Evolutionary conservation across 2,888 invertebrate species (phyloP), one percentile per base, ranked within the genome.

Genomic region (Eupithecia subumbrata): DNA sequence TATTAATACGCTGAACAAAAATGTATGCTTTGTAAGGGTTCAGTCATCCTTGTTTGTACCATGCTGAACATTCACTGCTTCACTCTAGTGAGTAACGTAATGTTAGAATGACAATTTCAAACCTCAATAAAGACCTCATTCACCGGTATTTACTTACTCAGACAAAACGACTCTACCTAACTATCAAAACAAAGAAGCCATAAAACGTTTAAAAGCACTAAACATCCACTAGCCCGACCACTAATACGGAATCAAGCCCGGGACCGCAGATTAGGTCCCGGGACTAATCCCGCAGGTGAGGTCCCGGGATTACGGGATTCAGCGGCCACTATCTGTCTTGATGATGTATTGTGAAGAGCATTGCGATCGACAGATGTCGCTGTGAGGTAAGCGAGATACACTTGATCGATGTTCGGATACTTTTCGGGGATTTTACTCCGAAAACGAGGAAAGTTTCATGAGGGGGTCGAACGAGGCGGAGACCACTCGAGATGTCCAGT

Each of bases 251-350:
- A 84, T 84, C 83, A 84, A 82, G 78, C 81, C 81, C 82, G 83
- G 80, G 84, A 86, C 85, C 84, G 80, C 37, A 83, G 66, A 66
- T 66, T 66, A 66, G 66, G 66, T 64, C 64, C 64, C 5, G 25
- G 22, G 5, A 25, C 12, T 88, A 88, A 90, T 89, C 90, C 91
- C 85, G 84, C 91, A 92, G 92, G 91, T 92, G 90, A 88, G 87
- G 88, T 43, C 81, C 84, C 86, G 82, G 88, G 89, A 87, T 89
- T 85, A 85, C 82, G 81, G 84, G 86, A 83, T 83, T 80, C 81
- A 77, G 60, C 60, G 69, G 48, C 74, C 84, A 81, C 85, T 86
- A 89, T 90, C 86, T 85, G 84, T 91, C 92, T 89, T 89, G 85
- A 87, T 92, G 92, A 92, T 89, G 86, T 90, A 92, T 92, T 88